phyloP scores from a whole-genome alignment of 2,797 vertebrate genomes.

The Odontamblyopus rebecca region DNA sequence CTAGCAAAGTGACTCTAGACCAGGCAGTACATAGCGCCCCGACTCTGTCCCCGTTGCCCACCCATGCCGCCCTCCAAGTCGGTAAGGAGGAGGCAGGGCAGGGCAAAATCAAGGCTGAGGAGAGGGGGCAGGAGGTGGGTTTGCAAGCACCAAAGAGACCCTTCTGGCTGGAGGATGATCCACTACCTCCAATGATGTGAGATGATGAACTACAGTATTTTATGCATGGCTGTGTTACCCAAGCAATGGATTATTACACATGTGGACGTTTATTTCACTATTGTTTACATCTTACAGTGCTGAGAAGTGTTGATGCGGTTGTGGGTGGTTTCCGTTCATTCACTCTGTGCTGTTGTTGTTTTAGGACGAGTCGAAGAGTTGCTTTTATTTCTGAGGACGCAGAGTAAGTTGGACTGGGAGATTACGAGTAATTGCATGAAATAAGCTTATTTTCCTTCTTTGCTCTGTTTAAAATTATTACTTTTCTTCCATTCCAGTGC shows the following conservation, averaged over 20 bases:
- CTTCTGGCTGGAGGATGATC: conserved; percentile 74
- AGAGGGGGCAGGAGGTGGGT: conserved; percentile 25
- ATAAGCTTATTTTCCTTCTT: conserved; percentile 27
- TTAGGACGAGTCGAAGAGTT: conserved; percentile 92
- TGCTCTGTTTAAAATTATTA: background rate
- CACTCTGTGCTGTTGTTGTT: conserved; percentile 84
- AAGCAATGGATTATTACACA: conserved; percentile 2
- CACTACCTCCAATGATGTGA: conserved; percentile 81
- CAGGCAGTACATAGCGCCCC: conserved; percentile 15
- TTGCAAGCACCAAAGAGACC: conserved; percentile 54
- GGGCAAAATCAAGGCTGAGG: conserved; percentile 25
- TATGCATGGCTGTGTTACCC: conserved; percentile 22
- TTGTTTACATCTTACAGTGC: conserved; percentile 9
- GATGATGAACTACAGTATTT: conserved; percentile 41
- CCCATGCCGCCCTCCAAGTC: conserved; percentile 30
- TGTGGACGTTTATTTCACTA: background rate
- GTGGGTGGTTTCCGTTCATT: conserved; percentile 35
- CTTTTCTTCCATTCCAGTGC: background rate
- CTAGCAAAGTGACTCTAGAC: conserved; percentile 49
- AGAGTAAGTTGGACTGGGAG: conserved; percentile 86
- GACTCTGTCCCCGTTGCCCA: conserved; percentile 35
- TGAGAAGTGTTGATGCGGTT: conserved; percentile 18
- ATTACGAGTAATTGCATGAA: conserved; percentile 47
- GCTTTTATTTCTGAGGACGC: conserved; percentile 92
- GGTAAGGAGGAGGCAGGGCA: conserved; percentile 18